Evolutionary conservation across 1,140 invertebrate genomes (phyloP).

Genomic region (Sinonovacula constricta): DNA sequence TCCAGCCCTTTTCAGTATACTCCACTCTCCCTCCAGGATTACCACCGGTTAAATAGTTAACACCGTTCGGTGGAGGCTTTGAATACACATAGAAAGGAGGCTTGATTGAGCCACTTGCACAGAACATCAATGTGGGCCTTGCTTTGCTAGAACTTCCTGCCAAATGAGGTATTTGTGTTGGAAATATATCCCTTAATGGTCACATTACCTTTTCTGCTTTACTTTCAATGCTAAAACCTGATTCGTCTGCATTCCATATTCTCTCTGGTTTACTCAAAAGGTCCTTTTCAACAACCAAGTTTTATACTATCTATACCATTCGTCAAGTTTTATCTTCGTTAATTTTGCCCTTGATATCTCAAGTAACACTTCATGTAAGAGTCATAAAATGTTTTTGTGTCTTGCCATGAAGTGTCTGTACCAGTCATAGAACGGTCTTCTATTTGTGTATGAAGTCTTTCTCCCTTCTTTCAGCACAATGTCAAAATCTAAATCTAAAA

Average conservation of each 20-base stretch:
- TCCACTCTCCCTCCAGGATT: neutral
- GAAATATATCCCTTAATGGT: neutral
- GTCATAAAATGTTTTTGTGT: neutral
- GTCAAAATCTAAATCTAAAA: conserved; percentile 1
- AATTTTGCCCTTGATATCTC: conserved; percentile 5
- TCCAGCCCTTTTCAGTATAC: neutral
- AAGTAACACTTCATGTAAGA: neutral
- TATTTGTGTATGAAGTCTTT: neutral
- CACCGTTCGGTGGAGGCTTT: neutral
- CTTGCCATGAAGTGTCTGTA: conserved; percentile 11
- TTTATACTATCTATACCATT: neutral
- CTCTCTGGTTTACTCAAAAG: conserved; percentile 12
- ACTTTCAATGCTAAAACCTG: conserved; percentile 17
- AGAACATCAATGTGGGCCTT: neutral
- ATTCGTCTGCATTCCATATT: conserved; percentile 39
- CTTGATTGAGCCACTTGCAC: neutral
- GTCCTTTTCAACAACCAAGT: neutral
- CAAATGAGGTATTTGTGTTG: conserved; percentile 8
- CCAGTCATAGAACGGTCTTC: neutral
- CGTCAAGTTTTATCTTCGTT: neutral
- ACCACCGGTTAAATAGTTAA: neutral
- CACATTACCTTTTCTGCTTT: conserved; percentile 29
- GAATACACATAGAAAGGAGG: neutral
- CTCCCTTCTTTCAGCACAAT: conserved; percentile 23
- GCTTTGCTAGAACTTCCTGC: conserved; percentile 11